Percentiles rank a stretch among this genome's conserved stretches.
phyloP scores from a whole-genome alignment of 30 jellyfish, hydroid and myxozoan species.

The Phacellophora camtschatica region DNA sequence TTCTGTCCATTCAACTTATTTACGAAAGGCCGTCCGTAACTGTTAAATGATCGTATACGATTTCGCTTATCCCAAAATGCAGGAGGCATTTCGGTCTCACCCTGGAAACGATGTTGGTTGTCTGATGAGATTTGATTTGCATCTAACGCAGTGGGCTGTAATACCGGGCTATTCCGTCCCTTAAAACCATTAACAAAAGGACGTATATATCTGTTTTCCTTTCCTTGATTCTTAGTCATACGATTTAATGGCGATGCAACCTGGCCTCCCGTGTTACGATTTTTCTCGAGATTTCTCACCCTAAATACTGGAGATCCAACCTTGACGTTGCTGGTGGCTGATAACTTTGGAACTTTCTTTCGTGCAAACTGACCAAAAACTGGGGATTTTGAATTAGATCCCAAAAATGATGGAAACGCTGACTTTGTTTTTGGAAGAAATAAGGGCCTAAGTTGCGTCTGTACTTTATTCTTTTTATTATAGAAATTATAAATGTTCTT shows the following conservation, averaged over 20 bases:
- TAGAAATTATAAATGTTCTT: slow-evolving; percentile 47
- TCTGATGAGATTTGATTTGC: too few species aligned
- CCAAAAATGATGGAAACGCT: not conserved
- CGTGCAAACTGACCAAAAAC: not conserved
- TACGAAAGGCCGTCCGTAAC: too few species aligned
- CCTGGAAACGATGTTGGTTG: too few species aligned
- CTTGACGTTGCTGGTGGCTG: not conserved
- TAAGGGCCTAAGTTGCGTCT: not conserved
- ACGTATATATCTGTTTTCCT: too few species aligned
- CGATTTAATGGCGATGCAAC: too few species aligned
- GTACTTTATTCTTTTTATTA: slow-evolving; percentile 31
- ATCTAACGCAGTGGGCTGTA: too few species aligned
- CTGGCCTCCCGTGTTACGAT: too few species aligned
- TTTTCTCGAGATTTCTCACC: not conserved
- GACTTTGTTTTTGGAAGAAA: not conserved
- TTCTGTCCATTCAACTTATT: too few species aligned
- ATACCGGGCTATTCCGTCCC: too few species aligned
- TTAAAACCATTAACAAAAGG: too few species aligned
- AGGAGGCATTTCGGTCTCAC: slow-evolving; percentile 10
- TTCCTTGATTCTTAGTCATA: too few species aligned
- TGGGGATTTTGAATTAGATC: not conserved
- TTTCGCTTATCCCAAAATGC: slow-evolving; percentile 55
- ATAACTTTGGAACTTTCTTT: not conserved
- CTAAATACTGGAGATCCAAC: not conserved
- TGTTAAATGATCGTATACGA: not conserved